A percentile compares a stretch with the other conserved stretches of the same genome.
Evolutionary conservation across 2,888 invertebrate species (phyloP).

Genomic region (Diplazon laetatorius): DNA sequence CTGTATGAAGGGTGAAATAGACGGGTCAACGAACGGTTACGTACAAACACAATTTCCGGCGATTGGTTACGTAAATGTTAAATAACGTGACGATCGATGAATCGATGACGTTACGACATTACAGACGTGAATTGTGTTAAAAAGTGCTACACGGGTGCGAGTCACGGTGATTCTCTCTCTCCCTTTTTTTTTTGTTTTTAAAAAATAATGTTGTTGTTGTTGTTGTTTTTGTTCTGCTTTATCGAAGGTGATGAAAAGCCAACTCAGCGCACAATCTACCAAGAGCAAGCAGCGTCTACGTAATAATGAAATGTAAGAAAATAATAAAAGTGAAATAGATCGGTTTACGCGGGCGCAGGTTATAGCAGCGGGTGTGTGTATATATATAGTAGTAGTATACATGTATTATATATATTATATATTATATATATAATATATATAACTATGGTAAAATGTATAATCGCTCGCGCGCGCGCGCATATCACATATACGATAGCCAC

Average conservation of each 20-base stretch:
- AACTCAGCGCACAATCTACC: slow-evolving; percentile 62
- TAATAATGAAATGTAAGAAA: slow-evolving; percentile 18
- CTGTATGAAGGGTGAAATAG: background rate
- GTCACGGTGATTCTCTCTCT: slow-evolving; percentile 52
- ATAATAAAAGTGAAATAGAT: slow-evolving; percentile 53
- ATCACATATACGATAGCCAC: slow-evolving; percentile 67
- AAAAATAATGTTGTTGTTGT: no score
- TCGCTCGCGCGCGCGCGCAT: slow-evolving; percentile 64
- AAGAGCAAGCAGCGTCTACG: slow-evolving; percentile 59
- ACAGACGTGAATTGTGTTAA: slow-evolving; percentile 7
- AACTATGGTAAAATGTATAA: slow-evolving; percentile 36
- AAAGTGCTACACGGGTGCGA: slow-evolving; percentile 24
- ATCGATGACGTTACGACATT: slow-evolving; percentile 8
- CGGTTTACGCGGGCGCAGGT: slow-evolving; percentile 58
- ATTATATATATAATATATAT: slow-evolving; percentile 57
- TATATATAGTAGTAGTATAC: slow-evolving; percentile 48
- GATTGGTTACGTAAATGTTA: background rate
- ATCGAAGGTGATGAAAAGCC: slow-evolving; percentile 57
- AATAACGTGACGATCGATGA: slow-evolving; percentile 2
- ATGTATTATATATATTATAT: slow-evolving; percentile 59
- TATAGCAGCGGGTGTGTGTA: slow-evolving; percentile 57
- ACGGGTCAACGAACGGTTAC: slow-evolving; percentile 6
- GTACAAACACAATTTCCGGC: background rate
- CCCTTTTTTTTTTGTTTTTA: no score
- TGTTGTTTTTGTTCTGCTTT: no score